phyloP scores from a whole-genome alignment of 2,113 vertebrate genomes.

The Prunella himalayana region DNA sequence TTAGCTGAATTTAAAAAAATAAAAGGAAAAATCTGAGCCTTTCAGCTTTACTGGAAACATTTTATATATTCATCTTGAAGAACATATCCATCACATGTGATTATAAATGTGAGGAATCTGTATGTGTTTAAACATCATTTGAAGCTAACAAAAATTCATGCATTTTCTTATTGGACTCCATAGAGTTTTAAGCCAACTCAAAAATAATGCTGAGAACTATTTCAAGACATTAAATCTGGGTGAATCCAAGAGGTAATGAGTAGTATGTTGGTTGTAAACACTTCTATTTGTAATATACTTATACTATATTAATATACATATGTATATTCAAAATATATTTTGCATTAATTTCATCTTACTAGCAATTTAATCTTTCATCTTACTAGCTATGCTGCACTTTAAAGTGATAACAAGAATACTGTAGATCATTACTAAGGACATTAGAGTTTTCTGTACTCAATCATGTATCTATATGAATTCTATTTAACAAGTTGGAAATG shows the following conservation, averaged over 20 bases:
- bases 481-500: background rate
- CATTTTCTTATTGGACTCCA: background rate
- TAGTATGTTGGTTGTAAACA: background rate
- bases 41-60: background rate
- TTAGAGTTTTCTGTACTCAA: background rate
- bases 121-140: background rate
- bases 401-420: background rate
- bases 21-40: background rate
- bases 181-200: background rate
- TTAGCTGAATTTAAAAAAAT: background rate
- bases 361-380: background rate
- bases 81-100: background rate
- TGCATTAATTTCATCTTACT: background rate
- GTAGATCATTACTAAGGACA: background rate
- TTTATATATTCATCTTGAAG: background rate
- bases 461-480: background rate
- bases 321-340: background rate
- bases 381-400: background rate
- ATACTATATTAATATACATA: background rate
- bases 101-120: background rate
- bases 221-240: background rate
- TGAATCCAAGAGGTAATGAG: background rate
- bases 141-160: background rate
- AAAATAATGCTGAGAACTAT: background rate
- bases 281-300: background rate